Conservation (phyloP, 2,113 vertebrate genomes). For the Cranoglanis bouderius region DNA sequence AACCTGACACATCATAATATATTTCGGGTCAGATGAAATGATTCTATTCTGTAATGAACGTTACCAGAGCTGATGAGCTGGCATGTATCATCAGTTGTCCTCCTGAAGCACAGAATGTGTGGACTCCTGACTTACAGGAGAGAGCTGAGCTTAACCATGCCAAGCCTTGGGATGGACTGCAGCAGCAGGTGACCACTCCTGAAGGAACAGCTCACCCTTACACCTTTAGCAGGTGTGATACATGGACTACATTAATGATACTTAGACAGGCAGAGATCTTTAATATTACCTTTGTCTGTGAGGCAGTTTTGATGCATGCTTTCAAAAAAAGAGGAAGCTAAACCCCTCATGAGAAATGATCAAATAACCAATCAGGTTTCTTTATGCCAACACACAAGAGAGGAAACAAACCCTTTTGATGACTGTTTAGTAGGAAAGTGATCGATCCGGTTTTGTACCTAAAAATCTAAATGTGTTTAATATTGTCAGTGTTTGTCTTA, state of each 20-base stretch:
- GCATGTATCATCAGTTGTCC: constrained; percentile 5
- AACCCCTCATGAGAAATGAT: no score
- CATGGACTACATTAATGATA: constrained; percentile 52
- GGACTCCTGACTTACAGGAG: constrained; percentile 13
- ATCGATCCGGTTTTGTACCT: no score
- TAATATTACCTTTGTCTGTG: background rate
- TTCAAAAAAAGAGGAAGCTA: no score
- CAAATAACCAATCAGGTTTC: no score
- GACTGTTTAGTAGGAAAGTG: no score
- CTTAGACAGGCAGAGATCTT: constrained; percentile 40
- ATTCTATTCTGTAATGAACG: constrained; percentile 14
- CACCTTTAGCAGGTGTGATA: constrained; percentile 57
- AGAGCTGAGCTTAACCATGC: constrained; percentile 13
- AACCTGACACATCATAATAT: constrained; percentile 5
- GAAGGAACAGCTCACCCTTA: constrained; percentile 42
- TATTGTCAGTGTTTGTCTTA: no score
- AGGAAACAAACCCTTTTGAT: no score
- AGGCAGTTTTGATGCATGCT: no score
- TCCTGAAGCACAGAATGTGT: constrained; percentile 31
- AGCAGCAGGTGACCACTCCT: constrained; percentile 45
- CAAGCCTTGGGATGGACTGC: constrained; percentile 1
- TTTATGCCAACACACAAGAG: no score
- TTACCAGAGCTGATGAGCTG: constrained; percentile 20
- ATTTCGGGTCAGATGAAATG: constrained; percentile 35
- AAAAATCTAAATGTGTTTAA: no score